These are phyloP conservation scores for Hydrotaea cyrtoneurina DNA, from an alignment of 2,888 invertebrate genomes.

Conservation along the genomic window DNA sequence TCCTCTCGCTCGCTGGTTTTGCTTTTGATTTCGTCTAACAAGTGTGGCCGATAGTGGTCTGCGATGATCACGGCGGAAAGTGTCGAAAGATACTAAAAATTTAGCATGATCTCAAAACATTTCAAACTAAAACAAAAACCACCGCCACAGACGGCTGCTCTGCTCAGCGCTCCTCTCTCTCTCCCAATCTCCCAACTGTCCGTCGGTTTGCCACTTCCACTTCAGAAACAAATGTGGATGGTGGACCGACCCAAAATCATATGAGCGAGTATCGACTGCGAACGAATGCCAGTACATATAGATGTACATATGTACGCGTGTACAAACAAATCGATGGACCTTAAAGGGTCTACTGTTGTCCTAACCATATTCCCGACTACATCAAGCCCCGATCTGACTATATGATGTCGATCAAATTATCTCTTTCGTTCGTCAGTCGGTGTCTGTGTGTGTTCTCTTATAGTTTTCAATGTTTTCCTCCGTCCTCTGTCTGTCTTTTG, in stretches of 20 bases:
- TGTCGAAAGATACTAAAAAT: slow-evolving; percentile 72
- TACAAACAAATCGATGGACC: too few species aligned
- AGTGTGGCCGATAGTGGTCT: slow-evolving; percentile 37
- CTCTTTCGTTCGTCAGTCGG: too few species aligned
- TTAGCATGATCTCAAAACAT: slow-evolving; percentile 38
- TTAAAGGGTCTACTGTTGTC: too few species aligned
- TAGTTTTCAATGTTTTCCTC: not conserved
- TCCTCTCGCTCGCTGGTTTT: not conserved
- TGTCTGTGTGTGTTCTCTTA: too few species aligned
- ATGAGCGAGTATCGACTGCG: too few species aligned
- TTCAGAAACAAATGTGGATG: not conserved
- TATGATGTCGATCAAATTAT: too few species aligned
- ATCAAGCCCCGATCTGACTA: too few species aligned
- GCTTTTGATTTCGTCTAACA: slow-evolving; percentile 4
- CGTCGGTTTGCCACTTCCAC: slow-evolving; percentile 10
- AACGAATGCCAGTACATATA: too few species aligned
- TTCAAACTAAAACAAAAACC: slow-evolving; percentile 30
- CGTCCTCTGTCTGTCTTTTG: slow-evolving; percentile 18
- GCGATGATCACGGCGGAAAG: slow-evolving; percentile 67
- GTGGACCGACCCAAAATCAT: not conserved
- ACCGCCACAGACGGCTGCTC: slow-evolving; percentile 2
- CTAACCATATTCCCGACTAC: too few species aligned
- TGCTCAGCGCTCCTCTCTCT: too few species aligned
- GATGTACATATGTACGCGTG: too few species aligned
- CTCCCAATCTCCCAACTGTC: not conserved